A percentile compares a stretch with the other conserved stretches of the same genome.
Evolutionary conservation across 2,888 invertebrate genomes (phyloP).

Genomic region (Mesoligia furuncula): DNA sequence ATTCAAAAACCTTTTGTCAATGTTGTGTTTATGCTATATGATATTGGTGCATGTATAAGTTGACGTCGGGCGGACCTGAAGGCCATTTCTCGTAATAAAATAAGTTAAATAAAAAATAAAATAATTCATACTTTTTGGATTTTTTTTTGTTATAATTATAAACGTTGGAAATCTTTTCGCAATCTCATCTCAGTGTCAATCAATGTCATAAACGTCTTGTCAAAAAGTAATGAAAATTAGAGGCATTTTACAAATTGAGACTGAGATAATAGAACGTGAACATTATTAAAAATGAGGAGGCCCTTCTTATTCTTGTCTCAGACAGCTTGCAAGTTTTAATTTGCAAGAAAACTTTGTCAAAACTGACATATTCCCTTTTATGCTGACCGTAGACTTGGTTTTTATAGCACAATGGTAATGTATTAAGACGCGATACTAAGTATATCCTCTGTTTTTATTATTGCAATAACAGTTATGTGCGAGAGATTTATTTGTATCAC

Average conservation of each 20-base stretch:
- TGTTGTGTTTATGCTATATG: too few species aligned
- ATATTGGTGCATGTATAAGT: background rate
- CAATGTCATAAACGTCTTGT: background rate
- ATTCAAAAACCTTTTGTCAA: background rate
- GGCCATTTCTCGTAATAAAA: too few species aligned
- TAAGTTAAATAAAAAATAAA: too few species aligned
- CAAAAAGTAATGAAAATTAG: background rate
- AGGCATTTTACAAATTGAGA: background rate
- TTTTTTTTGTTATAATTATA: too few species aligned
- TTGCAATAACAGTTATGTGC: constrained; percentile 52
- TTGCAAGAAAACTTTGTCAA: background rate
- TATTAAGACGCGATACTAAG: constrained; percentile 60
- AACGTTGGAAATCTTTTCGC: background rate
- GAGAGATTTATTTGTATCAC: constrained; percentile 43
- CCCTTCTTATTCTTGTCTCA: too few species aligned
- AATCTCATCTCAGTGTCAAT: background rate
- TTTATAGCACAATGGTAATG: constrained; percentile 68
- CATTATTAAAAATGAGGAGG: background rate
- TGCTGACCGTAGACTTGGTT: constrained; percentile 48
- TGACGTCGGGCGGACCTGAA: accelerated
- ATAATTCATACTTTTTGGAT: too few species aligned
- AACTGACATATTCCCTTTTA: background rate
- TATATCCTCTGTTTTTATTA: constrained; percentile 56
- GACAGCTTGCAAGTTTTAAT: background rate
- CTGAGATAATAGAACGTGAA: too few species aligned